These are phyloP conservation scores for Cepaea nemoralis DNA, from an alignment of 1,140 invertebrate species.

Conservation along the genomic window DNA sequence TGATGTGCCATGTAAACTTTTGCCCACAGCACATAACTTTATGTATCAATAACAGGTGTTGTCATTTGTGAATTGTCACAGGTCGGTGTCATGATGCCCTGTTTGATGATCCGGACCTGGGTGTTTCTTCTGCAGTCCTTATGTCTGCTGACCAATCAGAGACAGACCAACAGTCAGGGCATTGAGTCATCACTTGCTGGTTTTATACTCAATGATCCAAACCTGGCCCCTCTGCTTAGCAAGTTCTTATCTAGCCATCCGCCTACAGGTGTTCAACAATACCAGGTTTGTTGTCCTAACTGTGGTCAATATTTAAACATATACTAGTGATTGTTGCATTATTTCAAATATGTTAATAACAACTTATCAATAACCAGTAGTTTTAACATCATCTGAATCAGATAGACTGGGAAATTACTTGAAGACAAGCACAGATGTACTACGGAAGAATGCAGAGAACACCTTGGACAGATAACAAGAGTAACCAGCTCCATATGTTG, in stretches of 20 bases:
- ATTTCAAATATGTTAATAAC: no score
- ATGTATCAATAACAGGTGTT: background rate
- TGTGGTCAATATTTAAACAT: background rate
- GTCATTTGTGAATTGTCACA: background rate
- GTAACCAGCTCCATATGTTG: no score
- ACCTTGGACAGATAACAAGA: no score
- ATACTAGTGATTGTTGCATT: no score
- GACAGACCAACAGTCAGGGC: slow-evolving; percentile 48
- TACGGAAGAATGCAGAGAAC: no score
- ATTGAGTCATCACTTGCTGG: slow-evolving; percentile 72
- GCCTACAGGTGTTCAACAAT: slow-evolving; percentile 57
- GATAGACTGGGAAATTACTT: no score
- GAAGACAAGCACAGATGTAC: no score
- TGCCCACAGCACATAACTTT: no score
- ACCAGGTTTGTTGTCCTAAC: slow-evolving; percentile 49
- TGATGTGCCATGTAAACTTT: no score
- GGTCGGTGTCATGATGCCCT: slow-evolving; percentile 40
- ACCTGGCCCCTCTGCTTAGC: slow-evolving; percentile 81
- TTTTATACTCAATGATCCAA: slow-evolving; percentile 79
- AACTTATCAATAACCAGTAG: no score
- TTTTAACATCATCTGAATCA: no score
- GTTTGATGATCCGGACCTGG: slow-evolving; percentile 77
- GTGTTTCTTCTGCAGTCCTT: slow-evolving; percentile 80
- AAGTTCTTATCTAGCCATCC: slow-evolving; percentile 80
- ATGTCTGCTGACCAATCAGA: slow-evolving; percentile 67